Conservation (phyloP, 2,797 vertebrate genomes). For the Arnoldichthys spilopterus region DNA sequence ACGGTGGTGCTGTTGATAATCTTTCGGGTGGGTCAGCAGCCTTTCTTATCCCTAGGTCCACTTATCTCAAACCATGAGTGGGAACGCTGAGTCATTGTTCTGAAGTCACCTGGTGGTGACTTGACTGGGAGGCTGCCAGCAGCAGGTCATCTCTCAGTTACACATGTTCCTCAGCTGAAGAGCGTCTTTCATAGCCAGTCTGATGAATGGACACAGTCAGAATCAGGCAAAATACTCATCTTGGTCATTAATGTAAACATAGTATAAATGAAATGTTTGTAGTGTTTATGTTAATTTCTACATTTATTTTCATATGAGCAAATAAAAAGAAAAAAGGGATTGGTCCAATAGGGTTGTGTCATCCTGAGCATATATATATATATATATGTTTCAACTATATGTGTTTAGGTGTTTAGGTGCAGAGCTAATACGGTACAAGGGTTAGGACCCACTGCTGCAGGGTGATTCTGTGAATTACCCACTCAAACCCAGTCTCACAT, state of each 20-base stretch:
- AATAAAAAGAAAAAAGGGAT: too few species aligned
- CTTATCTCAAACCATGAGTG: constrained; percentile 54
- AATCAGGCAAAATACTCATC: background rate
- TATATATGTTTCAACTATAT: too few species aligned
- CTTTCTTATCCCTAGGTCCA: constrained; percentile 59
- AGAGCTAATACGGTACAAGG: background rate
- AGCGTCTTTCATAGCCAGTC: constrained; percentile 3
- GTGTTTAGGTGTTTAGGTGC: background rate
- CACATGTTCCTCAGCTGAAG: constrained; percentile 68
- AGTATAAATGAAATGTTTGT: too few species aligned
- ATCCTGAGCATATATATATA: too few species aligned
- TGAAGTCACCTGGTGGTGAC: constrained; percentile 75
- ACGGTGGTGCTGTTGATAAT: constrained; percentile 59
- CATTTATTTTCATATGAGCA: too few species aligned
- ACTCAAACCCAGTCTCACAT: background rate
- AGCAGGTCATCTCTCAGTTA: constrained; percentile 69
- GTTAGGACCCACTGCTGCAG: background rate
- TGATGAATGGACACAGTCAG: background rate
- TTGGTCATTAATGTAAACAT: too few species aligned
- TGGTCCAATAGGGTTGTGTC: too few species aligned
- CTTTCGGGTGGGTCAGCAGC: constrained; percentile 53
- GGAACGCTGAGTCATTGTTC: constrained; percentile 66
- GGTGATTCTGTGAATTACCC: background rate
- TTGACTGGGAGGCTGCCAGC: constrained; percentile 63
- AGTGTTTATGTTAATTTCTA: too few species aligned